Percentiles rank a stretch among this genome's conserved stretches.
These are phyloP conservation scores for Corythaixoides concolor DNA, from an alignment of 2,113 vertebrate species.

Conservation along the genomic window DNA sequence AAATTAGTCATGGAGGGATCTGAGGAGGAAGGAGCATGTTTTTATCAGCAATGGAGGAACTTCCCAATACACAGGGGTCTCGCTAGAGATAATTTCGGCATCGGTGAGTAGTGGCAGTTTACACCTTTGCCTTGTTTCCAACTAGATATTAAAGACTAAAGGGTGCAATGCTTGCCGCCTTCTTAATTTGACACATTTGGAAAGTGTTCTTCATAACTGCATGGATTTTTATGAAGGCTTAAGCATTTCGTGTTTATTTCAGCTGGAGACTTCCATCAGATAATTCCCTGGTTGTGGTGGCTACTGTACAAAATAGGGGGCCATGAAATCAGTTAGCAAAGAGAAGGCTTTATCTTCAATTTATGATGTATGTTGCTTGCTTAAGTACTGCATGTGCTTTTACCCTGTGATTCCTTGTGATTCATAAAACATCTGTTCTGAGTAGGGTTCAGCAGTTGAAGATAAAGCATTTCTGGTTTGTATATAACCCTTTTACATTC, in stretches of 20 bases:
- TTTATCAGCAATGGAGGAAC: constrained; percentile 34
- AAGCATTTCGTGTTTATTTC: background rate
- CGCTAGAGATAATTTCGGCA: background rate
- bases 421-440: background rate
- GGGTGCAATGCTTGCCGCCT: background rate
- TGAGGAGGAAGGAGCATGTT: constrained; percentile 47
- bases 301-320: background rate
- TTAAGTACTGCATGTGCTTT: constrained; percentile 44
- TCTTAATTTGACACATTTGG: background rate
- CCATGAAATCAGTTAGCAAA: background rate
- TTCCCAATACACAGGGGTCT: background rate
- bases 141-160: background rate
- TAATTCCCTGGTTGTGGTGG: background rate
- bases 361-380: constrained; percentile 35
- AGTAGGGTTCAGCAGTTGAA: background rate
- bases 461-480: constrained; percentile 20
- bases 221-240: background rate
- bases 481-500: constrained; percentile 1
- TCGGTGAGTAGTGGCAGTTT: background rate
- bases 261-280: background rate
- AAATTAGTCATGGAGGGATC: constrained; percentile 56
- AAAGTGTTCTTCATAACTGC: background rate
- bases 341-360: background rate
- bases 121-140: background rate
- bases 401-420: background rate